Evolutionary conservation across 2,888 invertebrate species (phyloP), one percentile per base, ranked within the genome.

Genomic region (Latrodectus elegans): DNA sequence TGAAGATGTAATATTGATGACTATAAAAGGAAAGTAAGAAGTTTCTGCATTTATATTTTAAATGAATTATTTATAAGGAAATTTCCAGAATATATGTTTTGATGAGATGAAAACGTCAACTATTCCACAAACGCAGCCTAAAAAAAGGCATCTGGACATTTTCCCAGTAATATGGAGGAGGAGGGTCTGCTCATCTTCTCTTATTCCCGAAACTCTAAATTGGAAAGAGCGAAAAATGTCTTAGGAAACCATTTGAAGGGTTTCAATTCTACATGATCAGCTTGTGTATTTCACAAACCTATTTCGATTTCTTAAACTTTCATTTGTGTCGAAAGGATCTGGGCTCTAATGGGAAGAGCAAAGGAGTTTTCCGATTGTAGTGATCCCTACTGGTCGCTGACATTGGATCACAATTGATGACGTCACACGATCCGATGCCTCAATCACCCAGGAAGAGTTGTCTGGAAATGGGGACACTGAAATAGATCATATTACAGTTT

Each of bases 321-420:
- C 60, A 60, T 60, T 60, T 60, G 12, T 11, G n/a, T 60, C 14
- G 60, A 60, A n/a, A 60, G 60, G 60, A 60, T 60, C 60, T 60
- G 12, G 60, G 60, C n/a, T 60, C 60, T 60, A 60, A 60, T 60
- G 71, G 71, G 51, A 51, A 11, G 17, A 22, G 26, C 38, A 12
- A 9, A 8, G 38, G 60, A 55, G 75, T 38, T 38, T 53, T 52
- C 26, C 15, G 17, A 51, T n/a, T n/a, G 64, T 22, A 26, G 55
- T 55, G 38, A 64, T 64, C 22, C 38, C 76, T 38, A n/a, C 53
- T 53, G 65, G 26, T 68, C 77, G 67, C 67, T 6, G 68, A 53
- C 68, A 77, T 68, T 14, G 64, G 64, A 73, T 22, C 38, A 67
- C 75, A 75, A 75, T 82, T 49, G 82, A 70, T 82, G 75, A 81